These are phyloP conservation scores for Junonia oenone DNA, from an alignment of 2,888 invertebrate genomes.

Conservation along the genomic window DNA sequence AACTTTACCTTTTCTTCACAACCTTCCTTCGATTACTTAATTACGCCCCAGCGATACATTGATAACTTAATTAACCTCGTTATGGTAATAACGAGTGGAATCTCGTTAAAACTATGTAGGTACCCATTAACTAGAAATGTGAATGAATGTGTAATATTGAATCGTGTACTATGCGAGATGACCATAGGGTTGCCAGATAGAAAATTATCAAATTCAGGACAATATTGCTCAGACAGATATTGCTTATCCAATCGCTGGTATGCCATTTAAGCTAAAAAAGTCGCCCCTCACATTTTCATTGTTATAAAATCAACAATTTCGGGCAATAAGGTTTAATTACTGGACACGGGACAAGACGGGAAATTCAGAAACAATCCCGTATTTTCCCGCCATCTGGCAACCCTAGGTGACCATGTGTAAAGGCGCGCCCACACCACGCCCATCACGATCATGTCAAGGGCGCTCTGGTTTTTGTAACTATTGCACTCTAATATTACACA, in stretches of 20 bases:
- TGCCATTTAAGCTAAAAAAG: no score
- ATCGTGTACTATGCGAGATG: constrained; percentile 10
- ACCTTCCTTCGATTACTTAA: not conserved
- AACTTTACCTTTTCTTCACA: no score
- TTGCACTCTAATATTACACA: not conserved
- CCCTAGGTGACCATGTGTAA: constrained; percentile 14
- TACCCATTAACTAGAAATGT: constrained; percentile 1
- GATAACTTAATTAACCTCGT: not conserved
- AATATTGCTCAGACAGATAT: no score
- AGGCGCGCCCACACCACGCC: constrained; percentile 18
- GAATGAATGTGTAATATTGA: constrained; percentile 6
- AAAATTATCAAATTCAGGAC: no score
- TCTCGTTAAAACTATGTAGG: not conserved
- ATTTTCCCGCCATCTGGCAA: no score
- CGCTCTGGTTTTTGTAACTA: constrained; percentile 1
- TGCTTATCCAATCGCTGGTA: no score
- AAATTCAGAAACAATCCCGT: no score
- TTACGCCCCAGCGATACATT: not conserved
- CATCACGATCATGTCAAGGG: constrained; percentile 18
- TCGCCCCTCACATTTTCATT: no score
- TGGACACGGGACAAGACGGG: no score
- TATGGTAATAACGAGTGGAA: not conserved
- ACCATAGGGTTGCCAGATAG: no score
- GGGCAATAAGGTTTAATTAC: no score
- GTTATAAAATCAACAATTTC: no score